Evolutionary conservation across 2,888 invertebrate species (phyloP).

Genomic region (Cerceris rybyensis): DNA sequence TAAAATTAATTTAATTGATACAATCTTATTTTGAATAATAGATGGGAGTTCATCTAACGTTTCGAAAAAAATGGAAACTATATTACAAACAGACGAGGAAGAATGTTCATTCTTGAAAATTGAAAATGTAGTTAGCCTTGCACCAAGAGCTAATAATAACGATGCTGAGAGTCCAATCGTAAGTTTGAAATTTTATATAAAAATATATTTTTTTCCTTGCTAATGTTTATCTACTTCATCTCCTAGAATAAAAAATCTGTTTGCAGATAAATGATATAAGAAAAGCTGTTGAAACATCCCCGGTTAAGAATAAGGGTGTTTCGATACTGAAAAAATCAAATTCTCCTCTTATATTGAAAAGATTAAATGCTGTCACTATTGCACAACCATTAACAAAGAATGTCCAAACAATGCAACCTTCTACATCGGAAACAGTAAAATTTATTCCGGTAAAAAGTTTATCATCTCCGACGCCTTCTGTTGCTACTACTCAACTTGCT

Average conservation of each 20-base stretch:
- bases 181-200: slow-evolving; percentile 36
- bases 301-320: slow-evolving; percentile 64
- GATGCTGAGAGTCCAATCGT: slow-evolving; percentile 63
- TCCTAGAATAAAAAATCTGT: neutral
- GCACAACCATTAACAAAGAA: slow-evolving; percentile 12
- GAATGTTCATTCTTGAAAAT: slow-evolving; percentile 81
- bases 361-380: slow-evolving; percentile 41
- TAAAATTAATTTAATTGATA: too few species aligned
- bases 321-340: slow-evolving; percentile 74
- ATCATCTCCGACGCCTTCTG: slow-evolving; percentile 22
- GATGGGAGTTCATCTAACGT: slow-evolving; percentile 30
- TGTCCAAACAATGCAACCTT: slow-evolving; percentile 17
- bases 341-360: slow-evolving; percentile 72
- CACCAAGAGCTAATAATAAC: slow-evolving; percentile 68
- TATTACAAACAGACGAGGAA: slow-evolving; percentile 57
- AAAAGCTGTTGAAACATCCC: slow-evolving; percentile 72
- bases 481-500: slow-evolving; percentile 2
- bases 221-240: neutral
- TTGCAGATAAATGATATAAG: slow-evolving; percentile 72
- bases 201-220: neutral
- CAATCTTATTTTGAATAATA: slow-evolving; percentile 18
- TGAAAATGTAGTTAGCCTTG: slow-evolving; percentile 84
- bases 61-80: neutral
- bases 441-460: slow-evolving; percentile 74
- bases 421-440: slow-evolving; percentile 60